phyloP scores from a whole-genome alignment of 2,113 vertebrate species.

The Oreotrochilus melanogaster region DNA sequence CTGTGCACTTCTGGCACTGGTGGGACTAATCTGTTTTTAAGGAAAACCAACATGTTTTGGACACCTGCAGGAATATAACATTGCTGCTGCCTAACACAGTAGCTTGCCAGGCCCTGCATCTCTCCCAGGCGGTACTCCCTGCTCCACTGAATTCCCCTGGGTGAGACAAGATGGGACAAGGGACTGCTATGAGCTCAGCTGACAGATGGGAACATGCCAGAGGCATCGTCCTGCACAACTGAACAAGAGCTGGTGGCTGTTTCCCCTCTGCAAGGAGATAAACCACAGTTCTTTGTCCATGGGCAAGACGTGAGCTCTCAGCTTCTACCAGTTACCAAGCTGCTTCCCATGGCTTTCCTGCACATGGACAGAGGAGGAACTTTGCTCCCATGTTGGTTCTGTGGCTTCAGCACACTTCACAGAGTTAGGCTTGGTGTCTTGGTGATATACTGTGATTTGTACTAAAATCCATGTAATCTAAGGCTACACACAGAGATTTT shows the following conservation, averaged over 20 bases:
- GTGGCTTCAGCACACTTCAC: background rate
- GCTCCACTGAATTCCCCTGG: background rate
- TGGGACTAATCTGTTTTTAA: background rate
- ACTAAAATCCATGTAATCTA: background rate
- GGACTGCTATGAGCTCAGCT: background rate
- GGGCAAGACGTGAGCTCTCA: background rate
- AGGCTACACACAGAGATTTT: background rate
- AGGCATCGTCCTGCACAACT: accelerated
- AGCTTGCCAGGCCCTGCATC: background rate
- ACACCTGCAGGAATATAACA: background rate
- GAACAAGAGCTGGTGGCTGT: background rate
- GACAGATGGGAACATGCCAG: accelerated
- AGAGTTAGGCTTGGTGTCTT: background rate
- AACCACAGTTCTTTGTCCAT: background rate
- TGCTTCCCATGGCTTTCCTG: background rate
- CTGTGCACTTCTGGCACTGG: background rate
- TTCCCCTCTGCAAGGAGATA: accelerated
- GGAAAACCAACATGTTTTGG: background rate
- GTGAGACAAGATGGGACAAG: accelerated
- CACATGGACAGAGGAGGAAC: accelerated
- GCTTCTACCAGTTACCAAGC: background rate
- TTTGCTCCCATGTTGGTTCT: background rate
- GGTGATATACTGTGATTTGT: background rate
- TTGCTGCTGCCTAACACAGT: background rate
- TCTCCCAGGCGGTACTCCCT: background rate